A percentile compares a stretch with the other conserved stretches of the same genome.
Conservation (phyloP, 53 echinoderm and acorn worm species). For the Stichopus horrens region DNA sequence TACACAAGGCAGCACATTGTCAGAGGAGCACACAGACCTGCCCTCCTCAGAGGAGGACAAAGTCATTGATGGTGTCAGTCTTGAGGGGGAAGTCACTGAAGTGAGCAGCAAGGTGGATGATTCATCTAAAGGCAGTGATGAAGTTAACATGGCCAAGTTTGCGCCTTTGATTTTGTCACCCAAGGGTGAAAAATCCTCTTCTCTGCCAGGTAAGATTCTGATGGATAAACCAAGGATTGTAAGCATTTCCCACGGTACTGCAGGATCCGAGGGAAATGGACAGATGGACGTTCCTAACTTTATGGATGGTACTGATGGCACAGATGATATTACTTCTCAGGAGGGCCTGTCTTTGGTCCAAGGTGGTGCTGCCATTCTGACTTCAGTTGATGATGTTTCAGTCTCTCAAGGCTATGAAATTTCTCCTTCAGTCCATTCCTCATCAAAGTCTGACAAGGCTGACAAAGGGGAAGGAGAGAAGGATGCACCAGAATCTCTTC, state of each 20-base stretch:
- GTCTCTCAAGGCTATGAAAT: conserved; percentile 18
- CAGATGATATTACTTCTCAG: conserved; percentile 28
- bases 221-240: conserved; percentile 47
- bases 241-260: conserved; percentile 37
- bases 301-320: conserved; percentile 42
- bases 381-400: conserved; percentile 30
- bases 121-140: conserved; percentile 7
- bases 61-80: conserved; percentile 6
- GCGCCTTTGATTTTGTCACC: conserved; percentile 22
- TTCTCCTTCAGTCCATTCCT: not conserved
- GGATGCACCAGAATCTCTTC: conserved; percentile 12
- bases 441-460: not conserved
- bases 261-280: conserved; percentile 31
- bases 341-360: conserved; percentile 40
- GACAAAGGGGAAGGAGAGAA: not conserved
- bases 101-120: conserved; percentile 3
- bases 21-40: conserved; percentile 12
- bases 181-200: not conserved
- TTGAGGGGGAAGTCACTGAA: not conserved
- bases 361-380: conserved; percentile 43
- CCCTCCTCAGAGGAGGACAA: conserved; percentile 36
- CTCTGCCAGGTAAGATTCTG: not conserved
- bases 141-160: conserved; percentile 45
- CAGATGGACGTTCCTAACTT: conserved; percentile 50
- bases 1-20: not conserved